phyloP scores from a whole-genome alignment of 2,888 invertebrate genomes.

The Cantharis lateralis region DNA sequence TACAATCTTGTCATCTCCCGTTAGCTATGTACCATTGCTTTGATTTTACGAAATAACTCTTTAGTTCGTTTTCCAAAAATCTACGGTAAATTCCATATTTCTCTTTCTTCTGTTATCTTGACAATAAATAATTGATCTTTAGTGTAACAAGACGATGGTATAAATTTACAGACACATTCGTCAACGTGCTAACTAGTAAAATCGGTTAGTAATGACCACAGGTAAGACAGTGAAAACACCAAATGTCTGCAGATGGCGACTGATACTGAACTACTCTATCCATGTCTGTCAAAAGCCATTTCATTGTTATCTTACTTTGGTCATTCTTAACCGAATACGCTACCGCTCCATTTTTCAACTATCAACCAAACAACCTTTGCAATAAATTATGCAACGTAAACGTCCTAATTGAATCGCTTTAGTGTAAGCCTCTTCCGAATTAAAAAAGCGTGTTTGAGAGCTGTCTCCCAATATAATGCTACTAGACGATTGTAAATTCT shows the following conservation, averaged over 20 bases:
- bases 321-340: constrained; percentile 22
- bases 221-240: constrained; percentile 12
- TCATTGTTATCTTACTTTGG: constrained; percentile 30
- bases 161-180: constrained; percentile 15
- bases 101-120: not conserved
- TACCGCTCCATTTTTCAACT: constrained; percentile 4
- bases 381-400: not conserved
- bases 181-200: constrained; percentile 19
- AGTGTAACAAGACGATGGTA: not conserved
- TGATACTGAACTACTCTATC: constrained; percentile 31
- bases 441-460: constrained; percentile 7
- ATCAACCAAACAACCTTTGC: not conserved
- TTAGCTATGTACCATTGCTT: not conserved
- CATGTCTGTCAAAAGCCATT: constrained; percentile 26
- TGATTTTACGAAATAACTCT: not conserved
- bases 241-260: constrained; percentile 35
- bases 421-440: not conserved
- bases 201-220: constrained; percentile 10
- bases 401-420: not conserved
- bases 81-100: not conserved
- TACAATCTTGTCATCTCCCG: constrained; percentile 12
- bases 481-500: constrained; percentile 9
- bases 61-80: not conserved
- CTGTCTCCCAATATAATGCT: not conserved
- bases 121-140: not conserved